Evolutionary conservation across 2,888 invertebrate genomes (phyloP).

Genomic region (Hyposoter didymator): DNA sequence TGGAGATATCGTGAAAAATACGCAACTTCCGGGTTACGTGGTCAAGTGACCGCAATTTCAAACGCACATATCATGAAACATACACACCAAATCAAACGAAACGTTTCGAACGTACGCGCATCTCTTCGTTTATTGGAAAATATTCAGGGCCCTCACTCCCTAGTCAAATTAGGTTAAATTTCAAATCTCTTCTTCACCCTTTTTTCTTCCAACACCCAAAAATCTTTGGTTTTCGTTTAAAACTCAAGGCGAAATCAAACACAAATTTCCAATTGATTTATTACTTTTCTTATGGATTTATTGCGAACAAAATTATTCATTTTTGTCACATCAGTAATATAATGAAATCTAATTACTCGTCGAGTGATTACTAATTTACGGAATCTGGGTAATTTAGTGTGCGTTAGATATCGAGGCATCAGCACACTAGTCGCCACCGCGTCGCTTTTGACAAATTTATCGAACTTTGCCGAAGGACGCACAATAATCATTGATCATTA

Average conservation of each 20-base stretch:
- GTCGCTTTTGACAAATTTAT: not conserved
- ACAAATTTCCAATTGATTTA: not conserved
- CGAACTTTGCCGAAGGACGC: not conserved
- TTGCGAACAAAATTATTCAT: not conserved
- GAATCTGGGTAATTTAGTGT: not conserved
- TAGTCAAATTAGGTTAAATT: conserved; percentile 9
- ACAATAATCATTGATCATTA: not conserved
- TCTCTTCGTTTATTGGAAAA: conserved; percentile 8
- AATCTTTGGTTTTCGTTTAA: not conserved
- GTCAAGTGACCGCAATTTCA: conserved; percentile 68
- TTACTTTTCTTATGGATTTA: not conserved
- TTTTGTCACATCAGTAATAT: not conserved
- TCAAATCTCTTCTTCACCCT: not conserved
- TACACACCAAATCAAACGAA: not conserved
- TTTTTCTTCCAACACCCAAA: not conserved
- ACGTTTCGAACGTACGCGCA: conserved; percentile 17
- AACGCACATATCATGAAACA: conserved; percentile 19
- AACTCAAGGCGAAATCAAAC: not conserved
- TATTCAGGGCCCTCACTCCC: not conserved
- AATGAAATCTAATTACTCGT: not conserved
- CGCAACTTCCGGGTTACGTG: conserved; percentile 79
- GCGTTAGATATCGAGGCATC: not conserved
- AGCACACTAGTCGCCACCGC: not conserved
- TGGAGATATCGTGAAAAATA: conserved; percentile 74
- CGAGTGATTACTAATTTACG: no score